These are phyloP conservation scores for Pseudopodoces humilis DNA, from an alignment of 2,113 vertebrate species.

Conservation along the genomic window DNA sequence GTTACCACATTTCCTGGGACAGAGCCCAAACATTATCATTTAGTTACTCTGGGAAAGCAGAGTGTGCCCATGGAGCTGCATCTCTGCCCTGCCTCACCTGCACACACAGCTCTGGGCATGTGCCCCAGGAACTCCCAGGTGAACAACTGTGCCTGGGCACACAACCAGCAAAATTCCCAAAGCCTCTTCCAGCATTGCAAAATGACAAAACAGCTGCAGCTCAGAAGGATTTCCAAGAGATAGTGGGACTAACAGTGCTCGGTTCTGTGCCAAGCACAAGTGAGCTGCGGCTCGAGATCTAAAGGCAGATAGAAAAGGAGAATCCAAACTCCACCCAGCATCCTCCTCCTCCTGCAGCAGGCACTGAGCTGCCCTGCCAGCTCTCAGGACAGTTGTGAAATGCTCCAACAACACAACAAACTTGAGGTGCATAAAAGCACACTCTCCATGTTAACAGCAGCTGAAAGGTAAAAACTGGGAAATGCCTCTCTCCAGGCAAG, in stretches of 20 bases:
- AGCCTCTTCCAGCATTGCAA: neutral
- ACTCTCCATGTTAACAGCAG: neutral
- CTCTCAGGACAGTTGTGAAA: neutral
- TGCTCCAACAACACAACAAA: neutral
- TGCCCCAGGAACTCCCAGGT: neutral
- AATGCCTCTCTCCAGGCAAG: neutral
- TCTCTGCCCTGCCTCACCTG: neutral
- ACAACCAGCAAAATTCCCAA: neutral
- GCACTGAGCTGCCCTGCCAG: neutral
- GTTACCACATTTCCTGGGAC: neutral
- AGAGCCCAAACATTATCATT: neutral
- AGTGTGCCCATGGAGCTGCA: rapidly evolving
- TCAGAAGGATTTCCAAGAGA: neutral
- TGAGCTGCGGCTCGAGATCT: neutral
- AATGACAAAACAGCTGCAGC: neutral
- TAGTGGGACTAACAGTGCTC: neutral
- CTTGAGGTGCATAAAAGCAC: neutral
- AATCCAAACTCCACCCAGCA: neutral
- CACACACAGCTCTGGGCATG: neutral
- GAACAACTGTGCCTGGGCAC: neutral
- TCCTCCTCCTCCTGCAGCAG: neutral
- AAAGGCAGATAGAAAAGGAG: neutral
- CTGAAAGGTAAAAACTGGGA: neutral
- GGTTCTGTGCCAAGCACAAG: neutral
- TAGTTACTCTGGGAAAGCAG: neutral